Evolutionary conservation across 2,113 vertebrate genomes (phyloP).

Genomic region (Mola mola): DNA sequence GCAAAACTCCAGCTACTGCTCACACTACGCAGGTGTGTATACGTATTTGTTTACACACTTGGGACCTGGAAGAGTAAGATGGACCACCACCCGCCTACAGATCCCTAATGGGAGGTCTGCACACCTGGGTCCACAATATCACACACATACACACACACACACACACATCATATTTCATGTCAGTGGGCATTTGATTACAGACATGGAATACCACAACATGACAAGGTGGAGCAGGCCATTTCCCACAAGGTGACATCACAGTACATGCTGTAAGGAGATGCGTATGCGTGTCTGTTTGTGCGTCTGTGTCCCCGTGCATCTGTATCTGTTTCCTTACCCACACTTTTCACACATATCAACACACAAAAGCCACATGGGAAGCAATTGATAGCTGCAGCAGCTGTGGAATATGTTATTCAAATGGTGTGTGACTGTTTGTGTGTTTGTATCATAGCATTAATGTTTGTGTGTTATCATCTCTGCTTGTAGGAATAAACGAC

Average conservation of each 20-base stretch:
- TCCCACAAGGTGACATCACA: slow-evolving; percentile 66
- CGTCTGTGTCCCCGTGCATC: slow-evolving; percentile 44
- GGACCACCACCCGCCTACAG: slow-evolving; percentile 63
- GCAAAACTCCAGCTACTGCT: slow-evolving; percentile 35
- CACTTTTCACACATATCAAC: slow-evolving; percentile 78
- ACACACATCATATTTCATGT: slow-evolving; percentile 68
- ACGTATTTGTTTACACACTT: slow-evolving; percentile 42
- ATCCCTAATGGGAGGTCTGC: slow-evolving; percentile 69
- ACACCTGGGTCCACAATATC: slow-evolving; percentile 74
- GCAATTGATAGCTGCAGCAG: slow-evolving; percentile 76
- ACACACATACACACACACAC: slow-evolving; percentile 46
- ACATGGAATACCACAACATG: slow-evolving; percentile 70
- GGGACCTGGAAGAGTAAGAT: slow-evolving; percentile 61
- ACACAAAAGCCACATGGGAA: slow-evolving; percentile 80
- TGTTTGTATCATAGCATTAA: slow-evolving; percentile 41
- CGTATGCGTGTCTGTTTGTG: slow-evolving; percentile 22
- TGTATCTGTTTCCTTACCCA: slow-evolving; percentile 68
- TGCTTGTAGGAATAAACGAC: slow-evolving; percentile 74
- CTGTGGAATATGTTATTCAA: slow-evolving; percentile 83
- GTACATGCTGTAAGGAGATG: slow-evolving; percentile 41
- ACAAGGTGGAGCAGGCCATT: slow-evolving; percentile 68
- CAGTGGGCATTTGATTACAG: slow-evolving; percentile 66
- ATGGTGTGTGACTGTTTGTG: slow-evolving; percentile 76
- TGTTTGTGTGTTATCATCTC: slow-evolving; percentile 64
- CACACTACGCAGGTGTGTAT: slow-evolving; percentile 57